Conservation (phyloP, 2,113 vertebrate species). For the Sebastes schlegelii region DNA sequence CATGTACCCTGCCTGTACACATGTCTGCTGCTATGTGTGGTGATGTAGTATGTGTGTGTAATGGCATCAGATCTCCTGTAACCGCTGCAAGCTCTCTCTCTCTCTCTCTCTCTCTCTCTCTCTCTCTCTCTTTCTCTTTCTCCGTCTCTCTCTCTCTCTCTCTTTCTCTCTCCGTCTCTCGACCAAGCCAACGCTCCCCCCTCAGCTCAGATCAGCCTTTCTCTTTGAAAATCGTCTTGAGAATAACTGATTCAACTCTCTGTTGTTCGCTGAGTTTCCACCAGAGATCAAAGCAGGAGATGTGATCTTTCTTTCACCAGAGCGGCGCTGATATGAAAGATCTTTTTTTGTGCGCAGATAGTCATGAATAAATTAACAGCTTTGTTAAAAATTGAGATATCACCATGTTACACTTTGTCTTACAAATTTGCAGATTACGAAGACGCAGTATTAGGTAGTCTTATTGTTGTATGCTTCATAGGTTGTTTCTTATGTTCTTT, state of each 20-base stretch:
- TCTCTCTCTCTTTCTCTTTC: no score
- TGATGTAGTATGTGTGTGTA: no score
- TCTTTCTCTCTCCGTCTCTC: not conserved
- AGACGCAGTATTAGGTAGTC: not conserved
- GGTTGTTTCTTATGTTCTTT: not conserved
- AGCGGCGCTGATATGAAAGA: not conserved
- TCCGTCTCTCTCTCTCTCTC: not conserved
- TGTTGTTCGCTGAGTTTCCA: slow-evolving; percentile 11
- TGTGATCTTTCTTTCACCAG: not conserved
- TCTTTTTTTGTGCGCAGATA: not conserved
- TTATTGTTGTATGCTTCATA: not conserved
- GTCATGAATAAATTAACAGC: slow-evolving; percentile 9
- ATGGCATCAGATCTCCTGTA: no score
- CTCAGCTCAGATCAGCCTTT: slow-evolving; percentile 26
- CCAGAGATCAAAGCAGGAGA: slow-evolving; percentile 16
- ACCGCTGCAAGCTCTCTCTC: not conserved
- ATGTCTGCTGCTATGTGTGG: no score
- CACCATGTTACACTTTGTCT: not conserved
- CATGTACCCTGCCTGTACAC: no score
- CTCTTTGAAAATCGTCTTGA: slow-evolving; percentile 6
- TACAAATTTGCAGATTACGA: not conserved
- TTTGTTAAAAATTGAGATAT: not conserved
- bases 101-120: not conserved
- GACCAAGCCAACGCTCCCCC: not conserved
- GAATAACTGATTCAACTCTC: slow-evolving; percentile 2